Base-by-base conservation (phyloP, 2,888 invertebrate genomes). In the Clunio marinus region DNA sequence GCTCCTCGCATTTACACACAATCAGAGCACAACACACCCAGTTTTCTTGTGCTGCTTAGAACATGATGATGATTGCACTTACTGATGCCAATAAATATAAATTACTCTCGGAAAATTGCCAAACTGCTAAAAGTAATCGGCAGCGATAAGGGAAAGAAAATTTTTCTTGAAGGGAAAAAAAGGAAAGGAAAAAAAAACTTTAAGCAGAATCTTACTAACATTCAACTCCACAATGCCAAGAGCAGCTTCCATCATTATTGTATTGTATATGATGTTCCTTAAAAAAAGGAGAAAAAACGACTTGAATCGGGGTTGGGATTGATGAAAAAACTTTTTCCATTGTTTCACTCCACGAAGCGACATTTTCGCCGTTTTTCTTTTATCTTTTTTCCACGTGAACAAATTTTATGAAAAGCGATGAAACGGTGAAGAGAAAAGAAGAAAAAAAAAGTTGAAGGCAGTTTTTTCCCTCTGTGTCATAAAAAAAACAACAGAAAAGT, bases 61-160 rank as follows among this genome's bases (percentile, higher is more conserved):
- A 41, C 41, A 41, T 41, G 41, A 65, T 28, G 63, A 46, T 65
- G 63, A 65, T 65, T 46, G 63, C 63, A 65, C 25, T 46, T 28
- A 65, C 63, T 46, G 45, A 65, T 46, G 46, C 20, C 63, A 65
- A 65, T 65, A 65, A 65, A 65, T 65, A 65, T 65, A 65, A 46
- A 65, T 65, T 65, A 65, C 62, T 37, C 28, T 63, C 25, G 63
- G 37, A 45, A 45, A 46, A 46, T 62, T 62, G 41, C 41, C 41
- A 41, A 41, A 41, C 41, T 41, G 62, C 41, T 62, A 35, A 60
- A 60, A 32, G 25, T 60, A 60, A 60, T 60, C 59, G 62, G 20
- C 32, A 13, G 62, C 41, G 62, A 62, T 62, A 62, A 62, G 24
- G 17, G 20, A 28, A 8, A 62, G 8, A 62, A 24, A 41, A 41